Percentiles rank a stretch among this genome's conserved stretches.
Evolutionary conservation across 2,113 vertebrate genomes (phyloP).

Genomic region (Cepphus grylle): DNA sequence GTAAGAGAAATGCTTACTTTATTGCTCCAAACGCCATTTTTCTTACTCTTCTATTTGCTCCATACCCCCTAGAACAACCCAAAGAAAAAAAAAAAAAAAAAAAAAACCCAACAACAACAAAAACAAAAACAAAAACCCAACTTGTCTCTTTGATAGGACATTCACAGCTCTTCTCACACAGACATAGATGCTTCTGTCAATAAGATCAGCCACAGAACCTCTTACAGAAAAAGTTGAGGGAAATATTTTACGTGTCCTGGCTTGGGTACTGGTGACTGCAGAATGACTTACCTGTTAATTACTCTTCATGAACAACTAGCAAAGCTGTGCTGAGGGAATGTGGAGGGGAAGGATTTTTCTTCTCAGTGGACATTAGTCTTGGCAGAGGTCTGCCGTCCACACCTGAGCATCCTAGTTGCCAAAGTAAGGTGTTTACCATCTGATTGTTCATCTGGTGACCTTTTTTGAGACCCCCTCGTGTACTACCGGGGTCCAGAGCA

Average conservation of each 20-base stretch:
- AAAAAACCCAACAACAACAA: too few species aligned
- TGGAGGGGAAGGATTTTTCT: neutral
- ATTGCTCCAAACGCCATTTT: neutral
- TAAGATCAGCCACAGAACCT: neutral
- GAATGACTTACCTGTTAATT: neutral
- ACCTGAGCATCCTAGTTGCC: neutral
- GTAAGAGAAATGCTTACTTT: neutral
- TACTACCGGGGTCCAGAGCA: neutral
- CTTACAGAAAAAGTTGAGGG: neutral
- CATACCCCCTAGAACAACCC: rapidly evolving
- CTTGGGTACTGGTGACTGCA: neutral
- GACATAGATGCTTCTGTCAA: neutral
- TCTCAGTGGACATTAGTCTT: neutral
- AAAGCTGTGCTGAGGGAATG: rapidly evolving
- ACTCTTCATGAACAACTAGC: neutral
- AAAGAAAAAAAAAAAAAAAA: too few species aligned
- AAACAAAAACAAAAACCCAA: neutral
- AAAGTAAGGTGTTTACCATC: neutral
- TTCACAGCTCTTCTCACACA: neutral
- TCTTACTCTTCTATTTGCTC: neutral
- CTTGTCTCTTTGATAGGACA: neutral
- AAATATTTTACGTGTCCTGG: neutral
- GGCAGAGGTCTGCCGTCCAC: neutral
- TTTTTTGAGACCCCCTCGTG: neutral
- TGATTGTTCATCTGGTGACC: neutral